Percentiles rank a stretch among this genome's conserved stretches.
These are phyloP conservation scores for Gonatopus flavifemur DNA, from an alignment of 1,140 invertebrate genomes.

Conservation along the genomic window DNA sequence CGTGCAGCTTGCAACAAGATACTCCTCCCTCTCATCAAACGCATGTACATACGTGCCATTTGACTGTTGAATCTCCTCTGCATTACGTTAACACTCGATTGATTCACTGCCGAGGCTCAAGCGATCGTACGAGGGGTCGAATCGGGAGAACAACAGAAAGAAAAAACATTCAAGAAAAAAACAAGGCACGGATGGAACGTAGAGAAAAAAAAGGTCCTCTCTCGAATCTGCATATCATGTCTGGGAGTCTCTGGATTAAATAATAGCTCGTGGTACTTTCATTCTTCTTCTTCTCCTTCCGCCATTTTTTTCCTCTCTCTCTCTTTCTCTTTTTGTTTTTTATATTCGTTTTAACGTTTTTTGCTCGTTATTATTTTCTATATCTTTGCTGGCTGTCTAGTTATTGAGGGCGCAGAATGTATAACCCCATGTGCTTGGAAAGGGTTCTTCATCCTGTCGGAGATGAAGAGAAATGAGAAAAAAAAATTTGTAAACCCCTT, in stretches of 20 bases:
- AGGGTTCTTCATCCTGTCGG: not conserved
- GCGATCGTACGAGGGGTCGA: slow-evolving; percentile 5
- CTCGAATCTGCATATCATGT: slow-evolving; percentile 36
- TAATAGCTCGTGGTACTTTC: slow-evolving; percentile 18
- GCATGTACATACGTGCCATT: slow-evolving; percentile 18
- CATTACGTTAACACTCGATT: slow-evolving; percentile 24
- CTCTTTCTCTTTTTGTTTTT: slow-evolving; percentile 6
- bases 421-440: slow-evolving; percentile 8
- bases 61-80: slow-evolving; percentile 17
- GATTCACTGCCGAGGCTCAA: slow-evolving; percentile 21
- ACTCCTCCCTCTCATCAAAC: slow-evolving; percentile 3
- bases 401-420: too few species aligned
- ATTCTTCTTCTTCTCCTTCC: slow-evolving; percentile 14
- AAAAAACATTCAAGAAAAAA: not conserved
- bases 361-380: slow-evolving; percentile 34
- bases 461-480: too few species aligned
- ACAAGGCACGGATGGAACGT: not conserved
- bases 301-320: slow-evolving; percentile 1
- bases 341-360: too few species aligned
- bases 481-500: not conserved
- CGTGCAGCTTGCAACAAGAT: not conserved
- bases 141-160: slow-evolving; percentile 8
- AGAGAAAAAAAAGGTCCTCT: slow-evolving; percentile 19
- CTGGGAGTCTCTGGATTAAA: slow-evolving; percentile 28
- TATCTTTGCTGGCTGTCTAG: slow-evolving; percentile 15